Evolutionary conservation across 37 sponge, comb jelly and placozoan genomes (phyloP).

Genomic region (Mnemiopsis leidyi): DNA sequence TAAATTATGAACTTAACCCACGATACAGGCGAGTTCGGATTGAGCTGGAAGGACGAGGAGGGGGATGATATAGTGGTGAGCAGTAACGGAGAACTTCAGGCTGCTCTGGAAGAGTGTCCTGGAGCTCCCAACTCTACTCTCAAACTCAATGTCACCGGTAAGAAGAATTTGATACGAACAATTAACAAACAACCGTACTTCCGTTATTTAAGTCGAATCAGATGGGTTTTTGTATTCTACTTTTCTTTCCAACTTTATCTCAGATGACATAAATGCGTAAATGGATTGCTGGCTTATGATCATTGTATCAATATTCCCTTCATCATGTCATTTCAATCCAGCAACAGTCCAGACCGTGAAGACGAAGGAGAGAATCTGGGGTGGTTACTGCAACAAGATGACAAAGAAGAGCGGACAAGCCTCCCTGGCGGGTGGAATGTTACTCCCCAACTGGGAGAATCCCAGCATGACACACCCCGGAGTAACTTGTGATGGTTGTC

Average conservation of each 20-base stretch:
- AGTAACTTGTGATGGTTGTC: slow-evolving; percentile 63
- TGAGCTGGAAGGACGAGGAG: slow-evolving; percentile 52
- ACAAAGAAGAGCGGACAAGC: background rate
- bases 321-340: too few relatives aligned
- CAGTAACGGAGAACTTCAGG: slow-evolving; percentile 30
- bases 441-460: slow-evolving; percentile 46
- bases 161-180: too few relatives aligned
- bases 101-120: slow-evolving; percentile 6
- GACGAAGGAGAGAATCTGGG: too few relatives aligned
- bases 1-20: background rate
- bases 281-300: too few relatives aligned
- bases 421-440: background rate
- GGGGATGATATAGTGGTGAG: slow-evolving; percentile 56
- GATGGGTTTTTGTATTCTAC: too few relatives aligned
- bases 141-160: background rate
- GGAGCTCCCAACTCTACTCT: slow-evolving; percentile 14
- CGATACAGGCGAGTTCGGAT: background rate
- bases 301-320: too few relatives aligned
- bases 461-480: background rate
- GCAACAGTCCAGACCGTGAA: too few relatives aligned
- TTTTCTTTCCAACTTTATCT: too few relatives aligned
- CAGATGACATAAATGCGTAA: too few relatives aligned
- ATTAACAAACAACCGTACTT: too few relatives aligned
- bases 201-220: too few relatives aligned
- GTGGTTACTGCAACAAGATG: slow-evolving; percentile 34